phyloP scores from a whole-genome alignment of 2,113 vertebrate species.

The Grammomys dolichurus region DNA sequence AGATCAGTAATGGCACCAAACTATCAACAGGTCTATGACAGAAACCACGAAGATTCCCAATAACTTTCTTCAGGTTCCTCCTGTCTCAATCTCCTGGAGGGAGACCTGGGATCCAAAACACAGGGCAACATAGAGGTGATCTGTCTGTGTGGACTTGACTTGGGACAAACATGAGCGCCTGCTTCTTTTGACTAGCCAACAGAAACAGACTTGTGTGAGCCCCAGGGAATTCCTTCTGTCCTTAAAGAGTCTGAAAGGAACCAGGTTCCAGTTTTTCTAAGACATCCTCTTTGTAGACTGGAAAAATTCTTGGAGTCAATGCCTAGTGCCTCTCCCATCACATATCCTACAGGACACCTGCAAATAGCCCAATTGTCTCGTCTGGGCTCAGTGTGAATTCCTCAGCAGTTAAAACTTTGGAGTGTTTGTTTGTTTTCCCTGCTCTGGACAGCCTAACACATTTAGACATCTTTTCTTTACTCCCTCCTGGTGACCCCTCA shows the following conservation, averaged over 20 bases:
- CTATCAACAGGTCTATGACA: not conserved
- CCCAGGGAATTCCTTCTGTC: constrained; percentile 33
- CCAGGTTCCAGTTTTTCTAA: constrained; percentile 59
- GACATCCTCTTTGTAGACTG: constrained; percentile 65
- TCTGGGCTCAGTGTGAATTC: constrained; percentile 57
- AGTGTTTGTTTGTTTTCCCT: not conserved
- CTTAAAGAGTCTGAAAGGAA: constrained; percentile 59
- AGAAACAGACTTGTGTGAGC: constrained; percentile 22
- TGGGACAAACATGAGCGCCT: not conserved
- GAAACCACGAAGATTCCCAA: not conserved
- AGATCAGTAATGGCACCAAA: not conserved
- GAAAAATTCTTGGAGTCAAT: constrained; percentile 60
- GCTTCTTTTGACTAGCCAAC: not conserved
- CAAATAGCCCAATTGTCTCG: constrained; percentile 66
- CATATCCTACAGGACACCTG: not conserved
- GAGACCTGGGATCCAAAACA: not conserved
- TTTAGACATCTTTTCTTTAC: constrained; percentile 43
- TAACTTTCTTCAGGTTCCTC: not conserved
- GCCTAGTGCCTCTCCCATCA: not conserved
- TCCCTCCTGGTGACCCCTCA: not conserved
- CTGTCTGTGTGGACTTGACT: not conserved
- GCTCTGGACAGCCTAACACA: not conserved
- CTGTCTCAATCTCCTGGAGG: not conserved
- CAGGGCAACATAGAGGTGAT: not conserved
- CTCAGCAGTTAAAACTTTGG: not conserved